phyloP scores from a whole-genome alignment of 2,797 vertebrate genomes.

The Fistularia commersonii region DNA sequence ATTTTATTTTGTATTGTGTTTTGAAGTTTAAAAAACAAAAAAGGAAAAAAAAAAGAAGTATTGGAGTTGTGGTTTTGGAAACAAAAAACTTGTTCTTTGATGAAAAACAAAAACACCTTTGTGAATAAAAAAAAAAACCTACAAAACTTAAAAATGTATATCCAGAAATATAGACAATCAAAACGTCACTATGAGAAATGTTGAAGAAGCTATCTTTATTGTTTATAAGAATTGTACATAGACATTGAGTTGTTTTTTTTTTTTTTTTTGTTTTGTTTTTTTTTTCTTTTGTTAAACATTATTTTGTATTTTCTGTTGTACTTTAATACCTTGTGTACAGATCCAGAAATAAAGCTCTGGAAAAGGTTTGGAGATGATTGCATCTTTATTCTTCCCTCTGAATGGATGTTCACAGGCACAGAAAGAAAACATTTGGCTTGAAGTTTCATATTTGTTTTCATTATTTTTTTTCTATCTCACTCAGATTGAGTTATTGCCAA shows the following conservation, averaged over 20 bases:
- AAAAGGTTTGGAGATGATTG: conserved; percentile 68
- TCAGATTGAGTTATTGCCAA: too few species aligned
- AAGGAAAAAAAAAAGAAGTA: conserved; percentile 31
- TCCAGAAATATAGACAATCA: conserved; percentile 94
- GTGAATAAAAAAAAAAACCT: conserved; percentile 71
- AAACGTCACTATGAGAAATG: conserved; percentile 89
- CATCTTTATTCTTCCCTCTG: conserved; percentile 8
- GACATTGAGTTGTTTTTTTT: conserved; percentile 79
- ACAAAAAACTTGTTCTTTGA: conserved; percentile 57
- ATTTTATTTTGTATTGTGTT: conserved; percentile 79
- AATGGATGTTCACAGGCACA: too few species aligned
- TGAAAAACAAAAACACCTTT: conserved; percentile 63
- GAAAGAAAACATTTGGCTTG: too few species aligned
- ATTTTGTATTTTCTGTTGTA: conserved; percentile 99
- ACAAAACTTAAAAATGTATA: conserved; percentile 79
- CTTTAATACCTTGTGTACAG: conserved; percentile 99
- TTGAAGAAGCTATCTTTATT: conserved; percentile 92
- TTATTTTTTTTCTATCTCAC: too few species aligned
- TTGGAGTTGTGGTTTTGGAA: conserved; percentile 66
- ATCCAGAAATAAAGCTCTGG: conserved; percentile 99
- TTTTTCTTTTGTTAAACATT: conserved; percentile 89
- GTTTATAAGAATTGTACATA: conserved; percentile 99
- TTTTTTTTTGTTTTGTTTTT: conserved; percentile 48
- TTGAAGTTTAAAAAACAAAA: conserved; percentile 64
- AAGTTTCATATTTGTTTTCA: too few species aligned